Evolutionary conservation across 2,797 vertebrate species (phyloP).

Genomic region (Parambassis ranga): DNA sequence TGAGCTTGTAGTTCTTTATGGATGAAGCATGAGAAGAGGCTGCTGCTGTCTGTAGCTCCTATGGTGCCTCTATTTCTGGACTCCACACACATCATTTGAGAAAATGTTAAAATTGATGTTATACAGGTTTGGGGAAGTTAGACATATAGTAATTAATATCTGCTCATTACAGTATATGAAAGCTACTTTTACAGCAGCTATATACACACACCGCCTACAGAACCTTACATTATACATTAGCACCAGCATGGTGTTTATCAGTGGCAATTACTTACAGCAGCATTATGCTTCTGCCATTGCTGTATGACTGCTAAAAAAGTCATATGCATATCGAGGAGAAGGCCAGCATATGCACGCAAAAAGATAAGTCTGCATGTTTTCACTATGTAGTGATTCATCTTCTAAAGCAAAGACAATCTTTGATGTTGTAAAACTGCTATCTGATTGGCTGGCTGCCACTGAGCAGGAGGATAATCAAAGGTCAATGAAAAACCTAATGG

Average conservation of each 20-base stretch:
- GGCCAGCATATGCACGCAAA: neutral
- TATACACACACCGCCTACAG: neutral
- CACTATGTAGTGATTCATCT: slow-evolving; percentile 17
- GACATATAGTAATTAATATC: too few species aligned
- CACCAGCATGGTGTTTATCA: neutral
- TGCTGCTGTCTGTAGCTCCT: neutral
- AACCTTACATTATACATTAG: neutral
- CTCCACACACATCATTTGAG: neutral
- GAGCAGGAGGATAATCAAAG: slow-evolving; percentile 46
- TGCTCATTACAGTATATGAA: neutral
- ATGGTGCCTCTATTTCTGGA: slow-evolving; percentile 11
- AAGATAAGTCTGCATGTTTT: slow-evolving; percentile 11
- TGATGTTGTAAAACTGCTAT: slow-evolving; percentile 27
- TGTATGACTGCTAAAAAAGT: neutral
- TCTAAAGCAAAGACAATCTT: slow-evolving; percentile 17
- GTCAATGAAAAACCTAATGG: slow-evolving; percentile 44
- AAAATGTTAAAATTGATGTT: too few species aligned
- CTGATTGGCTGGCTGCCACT: slow-evolving; percentile 43
- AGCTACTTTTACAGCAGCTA: neutral
- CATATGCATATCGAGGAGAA: neutral
- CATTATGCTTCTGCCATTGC: neutral
- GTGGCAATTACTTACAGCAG: neutral
- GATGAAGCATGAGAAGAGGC: slow-evolving; percentile 22
- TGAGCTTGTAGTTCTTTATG: slow-evolving; percentile 18
- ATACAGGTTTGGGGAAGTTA: too few species aligned